Evolutionary conservation across 2,888 invertebrate genomes (phyloP), one percentile per base, ranked within the genome.

Genomic region (Acheta domesticus): DNA sequence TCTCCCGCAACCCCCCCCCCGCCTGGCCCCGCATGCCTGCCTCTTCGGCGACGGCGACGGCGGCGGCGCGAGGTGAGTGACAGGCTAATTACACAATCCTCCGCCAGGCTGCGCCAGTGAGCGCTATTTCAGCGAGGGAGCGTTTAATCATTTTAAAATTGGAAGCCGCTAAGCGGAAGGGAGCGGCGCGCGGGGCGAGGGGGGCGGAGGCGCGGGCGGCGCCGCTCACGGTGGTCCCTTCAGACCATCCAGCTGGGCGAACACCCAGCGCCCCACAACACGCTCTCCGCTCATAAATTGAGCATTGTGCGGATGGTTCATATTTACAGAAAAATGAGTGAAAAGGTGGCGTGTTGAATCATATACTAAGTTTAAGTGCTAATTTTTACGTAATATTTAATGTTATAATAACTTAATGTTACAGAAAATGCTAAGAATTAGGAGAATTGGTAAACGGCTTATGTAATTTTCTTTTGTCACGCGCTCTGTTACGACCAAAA

Each of bases 141-240:
- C 78, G 78, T 75, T 80, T 80, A 80, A 80, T 80, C 80, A 80
- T 80, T 80, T 80, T 80, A 80, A 80, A 80, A 78, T 80, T 80
- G 78, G 80, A 78, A 77, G 78, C 77, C 49, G 11, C 73, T 62
- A 75, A 75, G 80, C 77, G 19, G 50, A 49, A 36, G 21, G 50
- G n/a, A 20, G 21, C 1, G 49, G 11, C 23, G 62, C 20, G 19
- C n/a, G 78, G n/a, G 36, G 19, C 14, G 21, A 5, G 77, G 49
- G 48, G 77, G 50, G 50, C 3, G 73, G 78, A 19, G 21, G 1
- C 49, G 62, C 8, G n/a, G n/a, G 62, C 8, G 62, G n/a, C 62
- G 62, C 4, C 4, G 62, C 16, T 19, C 14, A 14, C 16, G 62
- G n/a, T 14, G 62, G 12, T 14, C 62, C 16, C 62, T n/a, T 62